Evolutionary conservation across 2,888 invertebrate species (phyloP), one percentile per base, ranked within the genome.

Genomic region (Sturmia bella): DNA sequence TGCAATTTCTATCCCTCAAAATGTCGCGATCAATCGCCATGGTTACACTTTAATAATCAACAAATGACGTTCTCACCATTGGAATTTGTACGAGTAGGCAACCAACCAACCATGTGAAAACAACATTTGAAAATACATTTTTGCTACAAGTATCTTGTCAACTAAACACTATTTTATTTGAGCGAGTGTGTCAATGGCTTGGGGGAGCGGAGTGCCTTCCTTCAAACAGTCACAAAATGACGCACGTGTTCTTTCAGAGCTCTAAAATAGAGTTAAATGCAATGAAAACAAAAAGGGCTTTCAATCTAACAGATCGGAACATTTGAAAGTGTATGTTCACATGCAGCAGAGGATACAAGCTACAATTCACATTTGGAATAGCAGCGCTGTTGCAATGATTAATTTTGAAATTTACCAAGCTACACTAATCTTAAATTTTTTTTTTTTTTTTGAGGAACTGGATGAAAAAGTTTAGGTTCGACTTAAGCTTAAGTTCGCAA

Each of bases 171-270:
- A 50, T 48, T 52, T 73, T 37, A 45, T 50, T 13, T 57, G 21
- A 63, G 4, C 24, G 39, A 21, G 39, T n/a, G n/a, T n/a, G n/a
- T 72, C 12, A 39, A 24, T 37, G 48, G 24, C 4, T 17, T 43
- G 64, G 59, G 52, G 48, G 43, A 24, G 50, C 52, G 50, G 64
- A 52, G 39, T 59, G n/a, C n/a, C n/a, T n/a, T 54, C 27, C 43
- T 43, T 50, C 66, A 43, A 50, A 52, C 37, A 43, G 17, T 13
- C 66, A 68, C 72, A 61, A 59, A 59, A 61, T 81, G 72, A 66
- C 78, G 82, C 82, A 82, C 82, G 82, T 82, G 82, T 82, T 78
- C 74, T 57, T n/a, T 68, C n/a, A 39, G 7, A 37, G 32, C 27
- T 32, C 48, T 15, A 12, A 27, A 63, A 63, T 32, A 11, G 15